Evolutionary conservation across 2,888 invertebrate species (phyloP).

Genomic region (Pammene fasciana): DNA sequence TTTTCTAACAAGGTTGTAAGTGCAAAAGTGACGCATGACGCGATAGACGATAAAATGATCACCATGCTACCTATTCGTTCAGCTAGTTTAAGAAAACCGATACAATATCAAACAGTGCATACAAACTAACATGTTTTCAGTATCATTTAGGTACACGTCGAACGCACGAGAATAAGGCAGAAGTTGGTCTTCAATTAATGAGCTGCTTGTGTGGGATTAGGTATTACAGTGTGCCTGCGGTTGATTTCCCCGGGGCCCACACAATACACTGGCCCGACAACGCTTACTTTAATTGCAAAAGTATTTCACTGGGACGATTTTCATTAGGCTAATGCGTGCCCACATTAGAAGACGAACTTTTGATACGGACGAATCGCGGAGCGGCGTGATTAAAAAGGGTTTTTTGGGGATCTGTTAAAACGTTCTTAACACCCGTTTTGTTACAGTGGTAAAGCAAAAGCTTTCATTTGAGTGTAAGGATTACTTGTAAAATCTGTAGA

Average conservation of each 20-base stretch:
- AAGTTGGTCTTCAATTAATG: slow-evolving; percentile 52
- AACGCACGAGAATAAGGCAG: not conserved
- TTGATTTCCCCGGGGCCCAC: slow-evolving; percentile 63
- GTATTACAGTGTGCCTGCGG: slow-evolving; percentile 52
- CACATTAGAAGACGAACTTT: slow-evolving; percentile 49
- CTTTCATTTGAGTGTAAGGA: not conserved
- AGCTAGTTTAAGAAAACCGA: too few species aligned
- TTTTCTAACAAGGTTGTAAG: too few species aligned
- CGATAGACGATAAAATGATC: too few species aligned
- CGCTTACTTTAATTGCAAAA: slow-evolving; percentile 68
- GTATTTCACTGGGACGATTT: slow-evolving; percentile 63
- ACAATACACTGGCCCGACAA: slow-evolving; percentile 54
- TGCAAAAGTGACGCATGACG: too few species aligned
- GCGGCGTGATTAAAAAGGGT: slow-evolving; percentile 52
- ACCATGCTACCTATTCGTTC: too few species aligned
- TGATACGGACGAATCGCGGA: slow-evolving; percentile 46
- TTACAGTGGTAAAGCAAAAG: not conserved
- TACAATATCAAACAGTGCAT: too few species aligned
- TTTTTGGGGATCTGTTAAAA: slow-evolving; percentile 45
- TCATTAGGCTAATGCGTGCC: slow-evolving; percentile 63
- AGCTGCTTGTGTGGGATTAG: slow-evolving; percentile 53
- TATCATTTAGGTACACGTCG: too few species aligned
- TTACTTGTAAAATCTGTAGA: not conserved
- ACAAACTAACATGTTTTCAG: too few species aligned
- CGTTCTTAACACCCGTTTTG: slow-evolving; percentile 24